These are phyloP conservation scores for Enteromius viviparus DNA, from an alignment of 2,797 vertebrate genomes.

Conservation along the genomic window DNA sequence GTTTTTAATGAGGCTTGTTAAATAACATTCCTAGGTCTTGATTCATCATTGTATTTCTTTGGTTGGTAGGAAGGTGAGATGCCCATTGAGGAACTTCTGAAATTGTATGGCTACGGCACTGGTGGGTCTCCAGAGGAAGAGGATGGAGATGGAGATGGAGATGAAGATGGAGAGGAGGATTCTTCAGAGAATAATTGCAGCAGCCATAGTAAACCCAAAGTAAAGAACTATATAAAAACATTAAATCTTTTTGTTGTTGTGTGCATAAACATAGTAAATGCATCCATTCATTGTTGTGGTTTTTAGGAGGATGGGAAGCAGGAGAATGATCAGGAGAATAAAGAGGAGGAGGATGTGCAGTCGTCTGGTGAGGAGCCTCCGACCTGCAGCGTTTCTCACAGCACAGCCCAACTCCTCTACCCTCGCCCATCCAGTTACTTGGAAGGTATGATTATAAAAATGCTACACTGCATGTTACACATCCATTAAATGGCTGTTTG, in stretches of 20 bases:
- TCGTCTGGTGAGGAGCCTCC: slow-evolving; percentile 84
- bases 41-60: background rate
- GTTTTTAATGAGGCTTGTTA: background rate
- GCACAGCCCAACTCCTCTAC: slow-evolving; percentile 87
- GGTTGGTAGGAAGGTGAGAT: slow-evolving; percentile 90
- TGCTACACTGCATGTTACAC: background rate
- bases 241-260: background rate
- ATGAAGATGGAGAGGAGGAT: slow-evolving; percentile 51
- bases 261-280: background rate
- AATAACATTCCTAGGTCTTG: background rate
- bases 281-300: background rate
- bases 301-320: slow-evolving; percentile 83
- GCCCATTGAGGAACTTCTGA: slow-evolving; percentile 96
- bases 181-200: slow-evolving; percentile 81
- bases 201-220: slow-evolving; percentile 84
- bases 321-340: slow-evolving; percentile 66
- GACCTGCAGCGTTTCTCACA: slow-evolving; percentile 81
- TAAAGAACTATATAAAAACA: slow-evolving; percentile 31
- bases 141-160: slow-evolving; percentile 68
- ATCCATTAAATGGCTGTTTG: background rate
- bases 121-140: slow-evolving; percentile 87
- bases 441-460: slow-evolving; percentile 83
- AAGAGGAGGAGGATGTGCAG: slow-evolving; percentile 81
- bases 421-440: slow-evolving; percentile 92
- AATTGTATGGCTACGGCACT: slow-evolving; percentile 92